Base-by-base conservation (phyloP, 2,888 invertebrate genomes). In the Bugulina stolonifera region DNA sequence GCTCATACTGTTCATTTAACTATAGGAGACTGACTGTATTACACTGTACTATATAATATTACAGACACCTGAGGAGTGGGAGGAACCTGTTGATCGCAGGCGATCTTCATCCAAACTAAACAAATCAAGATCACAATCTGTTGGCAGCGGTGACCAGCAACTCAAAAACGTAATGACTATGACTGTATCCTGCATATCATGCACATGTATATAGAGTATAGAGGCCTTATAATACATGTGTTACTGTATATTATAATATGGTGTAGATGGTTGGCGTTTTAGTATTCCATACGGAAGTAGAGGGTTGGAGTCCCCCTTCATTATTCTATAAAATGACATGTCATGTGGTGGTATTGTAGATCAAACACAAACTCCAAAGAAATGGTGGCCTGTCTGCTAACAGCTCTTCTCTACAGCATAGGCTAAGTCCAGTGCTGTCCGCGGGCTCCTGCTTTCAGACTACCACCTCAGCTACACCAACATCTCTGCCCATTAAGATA, bases 401-500 rank as follows among this genome's bases (percentile, higher is more conserved):
- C 10, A 22, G 25, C 32, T 10, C 34, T 14, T 14, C 32, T 34
- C 27, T 25, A 2, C 64, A 64, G 34, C 64, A 64, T 10, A 14
- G 64, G 14, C 34, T 64, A 1, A 64, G 64, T 32, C 64, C 64
- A 29, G 64, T 64, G 27, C 32, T 27, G 5, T 14, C 64, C 18
- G 14, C 10, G 29, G n/a, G n/a, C 55, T 29, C 25, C 5, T 57
- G 57, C 57, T 25, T 57, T 18, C 64, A 14, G 10, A n/a, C 32
- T 64, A 64, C 64, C 64, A 27, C 2, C 34, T 57, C 57, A n/a
- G n/a, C n/a, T n/a, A 43, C 43, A 43, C 43, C 43, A 10, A 25
- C 64, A 27, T 64, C 64, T 14, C 29, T 64, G 64, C 64, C 64
- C n/a, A 64, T 64, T n/a, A 64, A 64, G 32, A 64, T 64, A 29